Evolutionary conservation across 2,797 vertebrate species (phyloP).

Genomic region (Thripadectes ignobilis): DNA sequence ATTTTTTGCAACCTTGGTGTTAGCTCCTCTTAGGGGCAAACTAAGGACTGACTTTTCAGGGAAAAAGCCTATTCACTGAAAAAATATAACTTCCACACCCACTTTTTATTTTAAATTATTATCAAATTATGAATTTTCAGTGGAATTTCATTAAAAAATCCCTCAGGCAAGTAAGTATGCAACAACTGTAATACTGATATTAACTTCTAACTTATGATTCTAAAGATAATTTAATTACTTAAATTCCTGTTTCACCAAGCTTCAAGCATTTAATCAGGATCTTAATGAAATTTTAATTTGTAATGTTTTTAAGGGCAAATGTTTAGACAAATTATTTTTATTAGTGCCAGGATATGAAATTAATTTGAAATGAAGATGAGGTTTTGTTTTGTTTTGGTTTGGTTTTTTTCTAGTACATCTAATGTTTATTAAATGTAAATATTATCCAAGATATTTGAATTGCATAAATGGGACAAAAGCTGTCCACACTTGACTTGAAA

Average conservation of each 20-base stretch:
- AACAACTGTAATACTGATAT: neutral
- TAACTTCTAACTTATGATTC: neutral
- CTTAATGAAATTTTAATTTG: slow-evolving; percentile 37
- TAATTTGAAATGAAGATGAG: neutral
- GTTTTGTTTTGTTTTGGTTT: neutral
- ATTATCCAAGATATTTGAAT: neutral
- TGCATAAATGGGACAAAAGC: neutral
- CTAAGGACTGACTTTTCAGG: neutral
- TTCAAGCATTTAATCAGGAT: neutral
- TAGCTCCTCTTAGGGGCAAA: neutral
- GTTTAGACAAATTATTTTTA: slow-evolving; percentile 25
- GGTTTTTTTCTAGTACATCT: neutral
- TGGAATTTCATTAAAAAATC: neutral
- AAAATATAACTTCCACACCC: neutral
- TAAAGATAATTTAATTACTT: slow-evolving; percentile 6
- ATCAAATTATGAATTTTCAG: neutral
- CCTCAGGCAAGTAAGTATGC: neutral
- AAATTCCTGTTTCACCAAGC: neutral
- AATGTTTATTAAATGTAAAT: neutral
- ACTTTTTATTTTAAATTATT: neutral
- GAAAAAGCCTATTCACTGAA: neutral
- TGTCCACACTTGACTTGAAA: neutral
- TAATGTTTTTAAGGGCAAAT: slow-evolving; percentile 2
- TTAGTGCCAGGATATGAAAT: neutral
- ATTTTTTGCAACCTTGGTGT: neutral